Conservation (phyloP, 30 jellyfish, hydroid and myxozoan genomes). For the Clytia hemisphaerica region DNA sequence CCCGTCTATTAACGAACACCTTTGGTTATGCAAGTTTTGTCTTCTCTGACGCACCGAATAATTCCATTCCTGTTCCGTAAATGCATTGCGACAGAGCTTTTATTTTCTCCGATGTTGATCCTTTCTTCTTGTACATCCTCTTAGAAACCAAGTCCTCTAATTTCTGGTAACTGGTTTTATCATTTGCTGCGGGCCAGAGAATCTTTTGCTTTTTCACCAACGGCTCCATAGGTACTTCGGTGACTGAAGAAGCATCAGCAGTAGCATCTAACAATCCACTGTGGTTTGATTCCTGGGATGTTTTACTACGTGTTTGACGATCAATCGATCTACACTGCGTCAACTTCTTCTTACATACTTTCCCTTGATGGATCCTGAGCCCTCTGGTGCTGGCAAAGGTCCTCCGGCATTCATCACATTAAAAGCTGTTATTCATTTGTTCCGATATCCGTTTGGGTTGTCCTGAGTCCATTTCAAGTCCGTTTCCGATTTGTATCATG, state of each 20-base stretch:
- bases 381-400: neutral
- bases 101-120: no score
- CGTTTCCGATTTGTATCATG: no score
- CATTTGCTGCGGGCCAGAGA: slow-evolving; percentile 10
- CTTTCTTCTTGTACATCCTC: slow-evolving; percentile 8
- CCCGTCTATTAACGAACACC: slow-evolving; percentile 1
- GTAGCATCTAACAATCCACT: slow-evolving; percentile 10
- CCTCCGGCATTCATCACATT: neutral
- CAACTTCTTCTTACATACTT: slow-evolving; percentile 4
- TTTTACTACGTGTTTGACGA: slow-evolving; percentile 11
- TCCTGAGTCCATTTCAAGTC: no score
- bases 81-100: no score
- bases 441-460: no score
- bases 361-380: slow-evolving; percentile 1
- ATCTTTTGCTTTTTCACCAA: slow-evolving; percentile 2
- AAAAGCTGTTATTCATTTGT: neutral
- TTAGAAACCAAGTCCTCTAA: slow-evolving; percentile 5
- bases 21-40: neutral
- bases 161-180: neutral
- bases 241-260: neutral
- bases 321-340: slow-evolving; percentile 13
- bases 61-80: no score
- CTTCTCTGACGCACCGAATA: neutral
- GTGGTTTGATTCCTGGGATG: slow-evolving; percentile 15
- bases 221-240: neutral